Evolutionary conservation across 2,113 vertebrate genomes (phyloP).

Genomic region (Emydura subglobosa): DNA sequence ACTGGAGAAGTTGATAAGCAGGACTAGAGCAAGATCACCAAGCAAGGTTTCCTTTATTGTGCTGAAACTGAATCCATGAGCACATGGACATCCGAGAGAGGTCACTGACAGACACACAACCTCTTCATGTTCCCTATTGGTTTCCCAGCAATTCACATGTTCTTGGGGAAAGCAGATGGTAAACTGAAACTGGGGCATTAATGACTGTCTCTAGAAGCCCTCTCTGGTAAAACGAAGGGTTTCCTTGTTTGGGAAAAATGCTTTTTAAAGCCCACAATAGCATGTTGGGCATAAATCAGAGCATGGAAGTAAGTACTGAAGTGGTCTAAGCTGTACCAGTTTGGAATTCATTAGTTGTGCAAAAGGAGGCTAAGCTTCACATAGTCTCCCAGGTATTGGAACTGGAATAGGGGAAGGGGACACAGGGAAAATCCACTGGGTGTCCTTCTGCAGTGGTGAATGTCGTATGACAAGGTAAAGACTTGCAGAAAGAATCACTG

Average conservation of each 20-base stretch:
- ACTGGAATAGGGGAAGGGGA: neutral
- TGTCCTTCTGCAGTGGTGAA: neutral
- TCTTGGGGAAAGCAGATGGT: neutral
- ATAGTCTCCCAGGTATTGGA: neutral
- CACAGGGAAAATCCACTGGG: neutral
- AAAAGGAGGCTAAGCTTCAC: slow-evolving; percentile 14
- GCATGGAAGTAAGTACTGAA: neutral
- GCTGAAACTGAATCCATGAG: neutral
- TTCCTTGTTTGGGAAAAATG: neutral
- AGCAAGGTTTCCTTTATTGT: neutral
- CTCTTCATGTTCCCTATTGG: neutral
- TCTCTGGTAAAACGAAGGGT: slow-evolving; percentile 4
- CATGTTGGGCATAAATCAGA: neutral
- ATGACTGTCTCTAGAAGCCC: neutral
- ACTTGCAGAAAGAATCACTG: neutral
- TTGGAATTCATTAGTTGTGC: neutral
- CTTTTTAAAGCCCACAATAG: neutral
- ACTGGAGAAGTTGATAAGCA: neutral
- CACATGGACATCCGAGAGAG: neutral
- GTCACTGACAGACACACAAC: neutral
- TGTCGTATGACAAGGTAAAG: neutral
- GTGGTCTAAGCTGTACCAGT: neutral
- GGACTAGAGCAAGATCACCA: neutral
- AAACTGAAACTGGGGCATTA: neutral
- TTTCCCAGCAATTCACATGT: neutral